Percentiles rank a stretch among this genome's conserved stretches.
Conservation (phyloP, 2,888 invertebrate genomes). For the Scaptodrosophila latifasciaeformis region DNA sequence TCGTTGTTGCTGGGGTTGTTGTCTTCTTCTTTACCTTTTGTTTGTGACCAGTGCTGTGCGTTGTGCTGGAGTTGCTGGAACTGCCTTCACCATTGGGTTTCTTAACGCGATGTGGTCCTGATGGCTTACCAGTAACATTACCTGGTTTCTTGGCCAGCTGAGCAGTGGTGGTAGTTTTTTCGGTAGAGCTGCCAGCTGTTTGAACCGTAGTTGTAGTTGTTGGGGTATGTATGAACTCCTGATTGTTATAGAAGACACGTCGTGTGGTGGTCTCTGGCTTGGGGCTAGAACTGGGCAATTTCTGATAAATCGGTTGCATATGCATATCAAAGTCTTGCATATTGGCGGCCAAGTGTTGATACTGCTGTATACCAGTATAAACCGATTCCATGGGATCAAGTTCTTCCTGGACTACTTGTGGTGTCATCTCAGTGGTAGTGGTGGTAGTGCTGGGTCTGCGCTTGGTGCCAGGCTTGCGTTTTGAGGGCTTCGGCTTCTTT, state of each 20-base stretch:
- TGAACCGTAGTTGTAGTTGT: conserved; percentile 23
- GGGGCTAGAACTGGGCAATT: conserved; percentile 43
- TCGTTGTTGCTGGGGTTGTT: conserved; percentile 22
- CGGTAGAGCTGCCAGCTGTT: conserved; percentile 24
- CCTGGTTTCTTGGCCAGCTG: conserved; percentile 52
- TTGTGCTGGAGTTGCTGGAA: conserved; percentile 19
- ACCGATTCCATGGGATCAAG: conserved; percentile 68
- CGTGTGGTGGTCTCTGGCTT: conserved; percentile 61
- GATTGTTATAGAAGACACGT: conserved; percentile 69
- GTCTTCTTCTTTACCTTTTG: conserved; percentile 67
- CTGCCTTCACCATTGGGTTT: conserved; percentile 45
- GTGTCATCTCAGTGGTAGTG: conserved; percentile 49
- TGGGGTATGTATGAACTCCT: conserved; percentile 63
- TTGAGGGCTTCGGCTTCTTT: conserved; percentile 62
- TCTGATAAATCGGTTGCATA: conserved; percentile 69
- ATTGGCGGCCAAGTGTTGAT: conserved; percentile 62
- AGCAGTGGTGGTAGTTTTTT: conserved; percentile 28
- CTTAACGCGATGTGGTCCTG: conserved; percentile 57
- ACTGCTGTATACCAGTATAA: conserved; percentile 70
- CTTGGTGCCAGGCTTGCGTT: conserved; percentile 67
- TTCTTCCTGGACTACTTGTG: conserved; percentile 64
- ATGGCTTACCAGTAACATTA: conserved; percentile 47
- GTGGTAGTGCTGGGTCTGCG: conserved; percentile 56
- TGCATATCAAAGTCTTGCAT: conserved; percentile 66
- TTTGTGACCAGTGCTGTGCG: conserved; percentile 43